These are phyloP conservation scores for Trachurus trachurus DNA, from an alignment of 2,797 vertebrate genomes.

Conservation along the genomic window DNA sequence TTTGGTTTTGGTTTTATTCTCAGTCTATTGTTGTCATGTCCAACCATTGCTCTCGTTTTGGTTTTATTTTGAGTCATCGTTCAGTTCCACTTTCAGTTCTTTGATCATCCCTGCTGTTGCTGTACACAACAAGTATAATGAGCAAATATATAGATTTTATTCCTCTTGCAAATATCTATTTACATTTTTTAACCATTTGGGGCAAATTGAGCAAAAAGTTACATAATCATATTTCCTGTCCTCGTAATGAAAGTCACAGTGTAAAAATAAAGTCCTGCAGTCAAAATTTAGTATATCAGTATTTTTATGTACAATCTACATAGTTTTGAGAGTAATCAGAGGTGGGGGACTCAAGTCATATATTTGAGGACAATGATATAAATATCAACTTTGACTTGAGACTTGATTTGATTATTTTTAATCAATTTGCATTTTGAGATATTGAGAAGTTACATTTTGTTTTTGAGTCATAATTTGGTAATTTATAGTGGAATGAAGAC, in stretches of 20 bases:
- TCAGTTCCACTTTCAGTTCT: background rate
- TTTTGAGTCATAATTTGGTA: too few relatives aligned
- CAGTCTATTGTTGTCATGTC: background rate
- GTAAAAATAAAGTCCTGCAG: background rate
- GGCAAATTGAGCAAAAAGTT: background rate
- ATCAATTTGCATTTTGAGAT: too few relatives aligned
- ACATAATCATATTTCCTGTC: background rate
- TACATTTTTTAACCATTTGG: too few relatives aligned
- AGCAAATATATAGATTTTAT: background rate
- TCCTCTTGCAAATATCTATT: background rate
- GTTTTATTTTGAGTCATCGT: slow-evolving; percentile 7
- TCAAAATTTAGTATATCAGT: background rate
- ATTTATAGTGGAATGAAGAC: too few relatives aligned
- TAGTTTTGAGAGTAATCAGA: too few relatives aligned
- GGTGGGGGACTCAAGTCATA: too few relatives aligned
- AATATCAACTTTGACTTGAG: too few relatives aligned
- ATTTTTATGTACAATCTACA: too few relatives aligned
- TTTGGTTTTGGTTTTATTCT: slow-evolving; percentile 33
- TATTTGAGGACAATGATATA: too few relatives aligned
- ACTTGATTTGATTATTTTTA: too few relatives aligned
- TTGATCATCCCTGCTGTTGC: background rate
- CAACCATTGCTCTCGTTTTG: slow-evolving; percentile 27
- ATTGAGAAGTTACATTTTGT: too few relatives aligned
- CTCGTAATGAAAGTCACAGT: background rate
- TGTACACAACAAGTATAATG: background rate